These are phyloP conservation scores for Phorcus lineatus DNA, from an alignment of 2,888 invertebrate genomes.

Conservation along the genomic window DNA sequence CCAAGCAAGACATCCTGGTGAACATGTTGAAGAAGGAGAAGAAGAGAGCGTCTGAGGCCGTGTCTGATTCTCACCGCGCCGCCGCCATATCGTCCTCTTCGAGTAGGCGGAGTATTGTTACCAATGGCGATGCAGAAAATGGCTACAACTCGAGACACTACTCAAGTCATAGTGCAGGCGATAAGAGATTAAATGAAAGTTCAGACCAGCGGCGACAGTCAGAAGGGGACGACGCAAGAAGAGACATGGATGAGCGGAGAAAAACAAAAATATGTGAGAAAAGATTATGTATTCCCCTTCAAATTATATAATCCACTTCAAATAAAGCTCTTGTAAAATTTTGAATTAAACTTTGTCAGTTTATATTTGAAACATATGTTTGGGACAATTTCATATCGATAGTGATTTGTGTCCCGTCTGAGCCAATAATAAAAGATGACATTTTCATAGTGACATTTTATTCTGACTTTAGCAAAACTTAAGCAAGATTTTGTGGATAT, in stretches of 20 bases:
- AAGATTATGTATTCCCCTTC: no score
- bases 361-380: no score
- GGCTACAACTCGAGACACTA: not conserved
- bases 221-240: constrained; percentile 36
- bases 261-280: constrained; percentile 69
- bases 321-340: no score
- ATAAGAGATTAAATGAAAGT: constrained; percentile 1
- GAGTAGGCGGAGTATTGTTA: constrained; percentile 31
- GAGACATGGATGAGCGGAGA: constrained; percentile 57
- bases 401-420: no score
- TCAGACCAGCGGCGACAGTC: not conserved
- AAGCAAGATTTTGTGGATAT: no score
- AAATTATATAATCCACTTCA: no score
- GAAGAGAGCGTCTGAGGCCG: constrained; percentile 65
- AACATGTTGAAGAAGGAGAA: constrained; percentile 76
- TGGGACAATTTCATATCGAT: no score
- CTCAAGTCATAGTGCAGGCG: constrained; percentile 4
- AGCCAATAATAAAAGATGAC: no score
- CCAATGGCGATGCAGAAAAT: constrained; percentile 35
- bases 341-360: no score
- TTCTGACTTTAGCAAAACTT: no score
- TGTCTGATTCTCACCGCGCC: constrained; percentile 40
- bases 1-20: constrained; percentile 71
- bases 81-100: constrained; percentile 39
- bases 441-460: no score